Evolutionary conservation across 2,888 invertebrate species (phyloP).

Genomic region (Dynastes tityus): DNA sequence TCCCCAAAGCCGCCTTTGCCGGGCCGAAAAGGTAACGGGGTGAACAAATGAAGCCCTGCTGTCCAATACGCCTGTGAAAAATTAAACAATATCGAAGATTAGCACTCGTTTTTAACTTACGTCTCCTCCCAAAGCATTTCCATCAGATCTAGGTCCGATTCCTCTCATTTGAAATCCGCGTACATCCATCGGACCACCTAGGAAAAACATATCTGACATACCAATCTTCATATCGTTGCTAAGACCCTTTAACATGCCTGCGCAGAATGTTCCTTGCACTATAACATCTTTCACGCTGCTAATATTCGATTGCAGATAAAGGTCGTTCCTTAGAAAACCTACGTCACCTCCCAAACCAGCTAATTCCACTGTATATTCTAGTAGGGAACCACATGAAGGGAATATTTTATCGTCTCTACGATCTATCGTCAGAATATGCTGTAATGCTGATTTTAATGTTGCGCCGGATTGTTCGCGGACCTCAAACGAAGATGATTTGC

Average conservation of each 20-base stretch:
- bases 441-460: slow-evolving; percentile 89
- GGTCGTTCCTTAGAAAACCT: slow-evolving; percentile 89
- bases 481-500: slow-evolving; percentile 84
- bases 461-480: slow-evolving; percentile 93
- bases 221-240: slow-evolving; percentile 75
- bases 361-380: slow-evolving; percentile 86
- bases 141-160: slow-evolving; percentile 89
- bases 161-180: slow-evolving; percentile 92
- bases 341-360: slow-evolving; percentile 94
- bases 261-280: slow-evolving; percentile 72
- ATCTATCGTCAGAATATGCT: slow-evolving; percentile 86
- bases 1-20: slow-evolving; percentile 86
- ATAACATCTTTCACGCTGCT: slow-evolving; percentile 58
- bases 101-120: slow-evolving; percentile 63
- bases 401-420: slow-evolving; percentile 86
- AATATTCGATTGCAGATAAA: slow-evolving; percentile 81
- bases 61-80: slow-evolving; percentile 84
- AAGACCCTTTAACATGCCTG: slow-evolving; percentile 79
- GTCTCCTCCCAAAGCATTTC: slow-evolving; percentile 82
- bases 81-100: background rate
- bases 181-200: slow-evolving; percentile 92
- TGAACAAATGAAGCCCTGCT: slow-evolving; percentile 88
- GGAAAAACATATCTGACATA: slow-evolving; percentile 84
- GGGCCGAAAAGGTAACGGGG: slow-evolving; percentile 91
- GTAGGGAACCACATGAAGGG: slow-evolving; percentile 81